A percentile compares a stretch with the other conserved stretches of the same genome.
Conservation (phyloP, 2,888 invertebrate species). For the Torymus auratus region DNA sequence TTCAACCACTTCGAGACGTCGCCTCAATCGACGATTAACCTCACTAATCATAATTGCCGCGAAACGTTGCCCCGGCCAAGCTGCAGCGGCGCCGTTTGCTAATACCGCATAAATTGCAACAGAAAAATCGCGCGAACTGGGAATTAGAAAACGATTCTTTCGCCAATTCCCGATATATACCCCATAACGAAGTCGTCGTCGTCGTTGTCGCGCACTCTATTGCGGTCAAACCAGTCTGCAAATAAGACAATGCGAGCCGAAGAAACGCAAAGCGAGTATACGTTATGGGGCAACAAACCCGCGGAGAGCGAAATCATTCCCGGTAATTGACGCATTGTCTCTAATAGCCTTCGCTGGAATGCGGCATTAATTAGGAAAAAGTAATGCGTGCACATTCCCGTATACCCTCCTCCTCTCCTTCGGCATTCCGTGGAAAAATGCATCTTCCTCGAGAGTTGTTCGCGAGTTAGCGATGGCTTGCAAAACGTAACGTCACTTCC, state of each 20-base stretch:
- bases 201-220: too few species aligned
- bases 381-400: slow-evolving; percentile 44
- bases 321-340: slow-evolving; percentile 65
- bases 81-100: too few species aligned
- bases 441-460: slow-evolving; percentile 2
- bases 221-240: not conserved
- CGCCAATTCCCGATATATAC: too few species aligned
- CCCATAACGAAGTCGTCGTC: too few species aligned
- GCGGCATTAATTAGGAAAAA: slow-evolving; percentile 61
- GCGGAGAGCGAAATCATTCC: slow-evolving; percentile 60
- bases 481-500: slow-evolving; percentile 42
- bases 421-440: not conserved
- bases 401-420: not conserved
- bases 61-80: too few species aligned
- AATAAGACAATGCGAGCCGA: not conserved
- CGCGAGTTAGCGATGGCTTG: slow-evolving; percentile 25
- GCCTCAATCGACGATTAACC: too few species aligned
- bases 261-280: too few species aligned
- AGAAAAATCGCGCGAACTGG: too few species aligned
- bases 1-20: too few species aligned
- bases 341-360: slow-evolving; percentile 46
- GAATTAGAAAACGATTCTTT: too few species aligned
- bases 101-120: too few species aligned
- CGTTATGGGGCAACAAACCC: slow-evolving; percentile 14
- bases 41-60: too few species aligned